phyloP scores from a whole-genome alignment of 2,113 vertebrate species.

The Odontophorus gujanensis region DNA sequence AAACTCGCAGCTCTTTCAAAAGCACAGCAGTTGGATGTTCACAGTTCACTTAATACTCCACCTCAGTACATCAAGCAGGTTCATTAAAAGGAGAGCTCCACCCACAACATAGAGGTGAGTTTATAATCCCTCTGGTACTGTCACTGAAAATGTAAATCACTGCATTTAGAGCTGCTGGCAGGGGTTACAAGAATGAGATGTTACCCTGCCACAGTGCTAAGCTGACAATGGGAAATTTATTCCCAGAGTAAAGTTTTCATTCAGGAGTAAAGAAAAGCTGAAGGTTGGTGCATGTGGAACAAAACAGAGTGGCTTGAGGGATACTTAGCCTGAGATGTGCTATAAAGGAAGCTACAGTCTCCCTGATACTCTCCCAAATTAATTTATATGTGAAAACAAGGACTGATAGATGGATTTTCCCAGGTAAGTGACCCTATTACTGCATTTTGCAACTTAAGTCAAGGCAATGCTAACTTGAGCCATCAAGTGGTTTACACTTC shows the following conservation, averaged over 20 bases:
- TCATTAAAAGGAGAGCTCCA: constrained; percentile 30
- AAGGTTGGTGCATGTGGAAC: background rate
- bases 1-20: background rate
- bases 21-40: background rate
- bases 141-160: background rate
- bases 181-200: background rate
- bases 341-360: background rate
- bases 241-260: background rate
- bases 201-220: background rate
- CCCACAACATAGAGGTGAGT: background rate
- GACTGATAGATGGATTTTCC: background rate
- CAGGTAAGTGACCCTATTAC: background rate
- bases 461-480: background rate
- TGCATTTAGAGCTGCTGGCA: background rate
- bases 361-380: background rate
- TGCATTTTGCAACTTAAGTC: background rate
- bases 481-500: background rate
- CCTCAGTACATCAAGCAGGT: background rate
- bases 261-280: background rate
- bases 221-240: background rate
- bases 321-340: background rate
- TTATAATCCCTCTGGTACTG: background rate
- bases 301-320: rapidly evolving
- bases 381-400: background rate
- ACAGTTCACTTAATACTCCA: background rate